phyloP scores from a whole-genome alignment of 2,797 vertebrate species.

The Staurois parvus region DNA sequence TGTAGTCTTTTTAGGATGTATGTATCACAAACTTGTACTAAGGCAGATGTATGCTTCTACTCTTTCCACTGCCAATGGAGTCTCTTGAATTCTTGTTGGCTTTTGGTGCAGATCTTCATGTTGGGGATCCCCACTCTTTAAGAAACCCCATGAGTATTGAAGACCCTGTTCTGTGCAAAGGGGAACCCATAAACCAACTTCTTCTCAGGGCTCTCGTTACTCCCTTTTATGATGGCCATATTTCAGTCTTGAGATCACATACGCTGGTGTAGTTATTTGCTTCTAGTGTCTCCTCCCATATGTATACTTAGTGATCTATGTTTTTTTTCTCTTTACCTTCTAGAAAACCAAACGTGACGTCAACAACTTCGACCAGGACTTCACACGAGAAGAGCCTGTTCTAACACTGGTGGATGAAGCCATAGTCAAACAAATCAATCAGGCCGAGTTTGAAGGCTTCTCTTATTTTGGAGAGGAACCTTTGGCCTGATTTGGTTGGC shows the following conservation, averaged over 20 bases:
- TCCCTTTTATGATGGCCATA: too few relatives aligned
- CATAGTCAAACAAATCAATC: conserved; percentile 97
- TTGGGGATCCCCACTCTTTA: too few relatives aligned
- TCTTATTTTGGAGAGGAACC: conserved; percentile 93
- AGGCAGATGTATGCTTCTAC: too few relatives aligned
- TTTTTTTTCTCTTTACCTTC: conserved; percentile 69
- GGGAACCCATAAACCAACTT: too few relatives aligned
- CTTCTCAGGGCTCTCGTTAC: too few relatives aligned
- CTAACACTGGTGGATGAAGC: conserved; percentile 91
- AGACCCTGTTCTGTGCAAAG: too few relatives aligned
- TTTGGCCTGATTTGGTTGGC: conserved; percentile 77
- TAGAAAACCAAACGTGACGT: conserved; percentile 99
- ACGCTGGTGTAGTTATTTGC: background rate
- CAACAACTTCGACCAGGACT: conserved; percentile 99
- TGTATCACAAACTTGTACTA: background rate
- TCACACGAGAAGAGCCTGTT: conserved; percentile 93
- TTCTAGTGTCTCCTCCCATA: background rate
- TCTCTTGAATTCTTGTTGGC: too few relatives aligned
- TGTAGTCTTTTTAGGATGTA: background rate
- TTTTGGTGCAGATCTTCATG: background rate
- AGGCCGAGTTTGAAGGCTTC: conserved; percentile 97
- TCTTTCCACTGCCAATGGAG: background rate
- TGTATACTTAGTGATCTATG: conserved; percentile 31
- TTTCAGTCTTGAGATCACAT: too few relatives aligned
- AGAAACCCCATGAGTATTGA: too few relatives aligned